These are phyloP conservation scores for Yponomeuta evonymella DNA, from an alignment of 2,888 invertebrate species.

Conservation along the genomic window DNA sequence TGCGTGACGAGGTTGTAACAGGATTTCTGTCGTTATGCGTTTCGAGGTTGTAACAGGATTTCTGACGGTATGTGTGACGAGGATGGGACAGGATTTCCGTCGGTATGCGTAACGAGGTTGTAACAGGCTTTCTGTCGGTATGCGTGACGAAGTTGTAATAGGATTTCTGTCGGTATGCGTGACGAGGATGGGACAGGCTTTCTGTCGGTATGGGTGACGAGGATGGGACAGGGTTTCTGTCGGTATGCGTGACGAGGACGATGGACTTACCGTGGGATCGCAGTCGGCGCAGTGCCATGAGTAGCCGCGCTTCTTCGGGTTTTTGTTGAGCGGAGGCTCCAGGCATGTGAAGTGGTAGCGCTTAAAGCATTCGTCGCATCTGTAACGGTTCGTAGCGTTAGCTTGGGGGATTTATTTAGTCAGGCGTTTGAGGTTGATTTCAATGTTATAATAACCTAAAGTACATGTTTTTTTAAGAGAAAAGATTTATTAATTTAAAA, in stretches of 20 bases:
- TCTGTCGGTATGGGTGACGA: background rate
- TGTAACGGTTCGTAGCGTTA: conserved; percentile 38
- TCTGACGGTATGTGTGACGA: too few relatives aligned
- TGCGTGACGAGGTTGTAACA: conserved; percentile 3
- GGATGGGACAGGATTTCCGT: background rate
- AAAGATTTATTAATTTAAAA: too few relatives aligned
- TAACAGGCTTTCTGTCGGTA: background rate
- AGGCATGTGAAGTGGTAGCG: conserved; percentile 95
- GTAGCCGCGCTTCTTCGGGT: conserved; percentile 94
- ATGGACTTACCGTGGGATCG: conserved; percentile 87
- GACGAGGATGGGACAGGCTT: conserved; percentile 4
- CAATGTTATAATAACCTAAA: too few relatives aligned
- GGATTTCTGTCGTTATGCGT: background rate
- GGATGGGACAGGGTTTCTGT: background rate
- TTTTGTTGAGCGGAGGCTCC: conserved; percentile 94
- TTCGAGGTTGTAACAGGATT: background rate
- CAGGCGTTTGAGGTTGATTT: too few relatives aligned
- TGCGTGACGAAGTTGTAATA: conserved; percentile 2
- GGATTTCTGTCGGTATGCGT: background rate
- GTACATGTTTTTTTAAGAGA: too few relatives aligned
- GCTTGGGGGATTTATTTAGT: background rate
- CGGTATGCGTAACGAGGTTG: background rate
- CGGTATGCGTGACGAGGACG: background rate
- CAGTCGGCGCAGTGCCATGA: conserved; percentile 98
- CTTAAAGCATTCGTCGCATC: conserved; percentile 94